Evolutionary conservation across 1,140 invertebrate genomes (phyloP).

Genomic region (Philotrypesis tridentata): DNA sequence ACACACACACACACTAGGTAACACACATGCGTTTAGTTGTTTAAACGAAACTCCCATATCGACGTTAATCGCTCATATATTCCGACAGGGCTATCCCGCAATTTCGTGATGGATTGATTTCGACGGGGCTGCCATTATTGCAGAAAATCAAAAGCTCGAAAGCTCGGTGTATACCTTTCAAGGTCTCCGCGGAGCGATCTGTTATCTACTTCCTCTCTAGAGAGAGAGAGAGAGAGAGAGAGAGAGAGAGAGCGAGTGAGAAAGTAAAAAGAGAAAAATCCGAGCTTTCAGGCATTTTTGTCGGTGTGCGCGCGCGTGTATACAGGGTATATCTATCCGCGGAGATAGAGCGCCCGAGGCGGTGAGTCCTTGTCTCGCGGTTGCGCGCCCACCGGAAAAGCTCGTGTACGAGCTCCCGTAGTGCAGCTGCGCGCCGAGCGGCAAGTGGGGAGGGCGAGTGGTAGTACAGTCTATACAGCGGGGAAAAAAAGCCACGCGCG

Average conservation of each 20-base stretch:
- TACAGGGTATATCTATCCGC: background rate
- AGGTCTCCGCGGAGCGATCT: background rate
- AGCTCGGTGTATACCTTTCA: background rate
- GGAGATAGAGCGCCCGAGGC: background rate
- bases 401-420: background rate
- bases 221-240: too few relatives aligned
- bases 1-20: background rate
- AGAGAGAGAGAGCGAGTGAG: too few relatives aligned
- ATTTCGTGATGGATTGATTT: conserved; percentile 34
- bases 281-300: background rate
- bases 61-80: background rate
- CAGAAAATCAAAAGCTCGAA: background rate
- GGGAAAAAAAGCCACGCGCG: conserved; percentile 13
- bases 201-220: background rate
- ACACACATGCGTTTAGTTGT: background rate
- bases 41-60: background rate
- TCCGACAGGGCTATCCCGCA: conserved; percentile 8
- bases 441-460: background rate
- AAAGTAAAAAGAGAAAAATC: background rate
- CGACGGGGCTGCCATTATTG: background rate
- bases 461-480: background rate
- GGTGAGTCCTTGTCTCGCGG: background rate
- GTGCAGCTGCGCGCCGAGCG: background rate
- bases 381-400: conserved; percentile 2
- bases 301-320: too few relatives aligned